phyloP scores from a whole-genome alignment of 30 jellyfish, hydroid and myxozoan species.

The Chironex yamaguchii region DNA sequence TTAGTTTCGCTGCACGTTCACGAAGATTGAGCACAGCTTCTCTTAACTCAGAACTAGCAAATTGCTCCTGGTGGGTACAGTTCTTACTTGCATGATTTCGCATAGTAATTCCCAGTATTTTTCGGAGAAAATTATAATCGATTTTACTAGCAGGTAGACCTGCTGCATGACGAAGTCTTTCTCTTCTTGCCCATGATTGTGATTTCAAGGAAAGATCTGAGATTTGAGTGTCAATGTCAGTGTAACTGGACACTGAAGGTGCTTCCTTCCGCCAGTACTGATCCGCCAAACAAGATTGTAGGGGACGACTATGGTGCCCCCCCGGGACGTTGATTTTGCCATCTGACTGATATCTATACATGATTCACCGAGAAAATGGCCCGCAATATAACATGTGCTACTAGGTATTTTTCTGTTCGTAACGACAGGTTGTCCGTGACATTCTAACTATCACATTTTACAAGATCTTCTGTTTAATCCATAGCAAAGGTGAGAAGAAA shows the following conservation, averaged over 20 bases:
- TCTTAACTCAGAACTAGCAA: constrained; percentile 65
- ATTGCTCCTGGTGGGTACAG: constrained; percentile 40
- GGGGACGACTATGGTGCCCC: neutral
- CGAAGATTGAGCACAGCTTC: constrained; percentile 78
- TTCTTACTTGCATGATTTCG: constrained; percentile 17
- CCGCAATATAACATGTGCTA: too few species aligned
- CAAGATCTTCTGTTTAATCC: too few species aligned
- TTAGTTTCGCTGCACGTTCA: constrained; percentile 51
- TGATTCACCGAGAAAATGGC: too few species aligned
- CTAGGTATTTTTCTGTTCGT: too few species aligned
- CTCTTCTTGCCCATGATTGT: neutral
- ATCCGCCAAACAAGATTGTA: neutral
- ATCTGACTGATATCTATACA: neutral
- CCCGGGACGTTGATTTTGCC: neutral
- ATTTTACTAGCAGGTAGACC: neutral
- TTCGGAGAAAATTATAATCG: constrained; percentile 67
- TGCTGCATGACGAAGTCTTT: neutral
- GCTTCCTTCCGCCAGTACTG: neutral
- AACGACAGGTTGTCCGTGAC: too few species aligned
- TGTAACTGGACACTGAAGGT: constrained; percentile 13
- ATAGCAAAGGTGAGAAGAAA: too few species aligned
- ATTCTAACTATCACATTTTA: too few species aligned
- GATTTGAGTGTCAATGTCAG: constrained; percentile 71
- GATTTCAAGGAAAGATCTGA: constrained; percentile 21
- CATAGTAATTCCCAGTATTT: constrained; percentile 48